Evolutionary conservation across 2,113 vertebrate species (phyloP).

Genomic region (Cynoglossus semilaevis): DNA sequence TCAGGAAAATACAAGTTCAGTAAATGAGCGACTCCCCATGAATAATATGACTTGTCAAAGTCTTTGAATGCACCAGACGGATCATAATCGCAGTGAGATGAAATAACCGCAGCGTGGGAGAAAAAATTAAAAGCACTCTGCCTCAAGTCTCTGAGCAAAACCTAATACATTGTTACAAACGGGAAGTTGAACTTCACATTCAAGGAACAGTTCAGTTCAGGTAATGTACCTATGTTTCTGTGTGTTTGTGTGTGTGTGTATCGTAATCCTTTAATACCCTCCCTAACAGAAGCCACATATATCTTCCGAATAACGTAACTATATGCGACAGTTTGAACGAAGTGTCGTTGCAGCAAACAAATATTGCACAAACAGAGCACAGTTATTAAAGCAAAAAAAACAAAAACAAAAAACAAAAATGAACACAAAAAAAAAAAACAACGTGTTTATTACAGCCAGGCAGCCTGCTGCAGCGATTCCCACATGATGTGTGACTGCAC

Average conservation of each 20-base stretch:
- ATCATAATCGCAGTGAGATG: constrained; percentile 29
- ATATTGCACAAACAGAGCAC: too few species aligned
- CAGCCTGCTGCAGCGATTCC: too few species aligned
- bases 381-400: too few species aligned
- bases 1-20: constrained; percentile 51
- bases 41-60: constrained; percentile 66
- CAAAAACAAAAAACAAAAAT: too few species aligned
- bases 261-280: too few species aligned
- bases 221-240: neutral
- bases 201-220: constrained; percentile 19
- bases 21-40: constrained; percentile 55
- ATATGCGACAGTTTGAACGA: too few species aligned
- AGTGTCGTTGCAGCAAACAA: too few species aligned
- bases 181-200: constrained; percentile 48
- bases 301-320: too few species aligned
- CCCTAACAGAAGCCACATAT: neutral
- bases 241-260: neutral
- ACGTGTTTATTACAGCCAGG: too few species aligned
- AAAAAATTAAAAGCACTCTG: constrained; percentile 58
- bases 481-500: too few species aligned
- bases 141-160: constrained; percentile 47
- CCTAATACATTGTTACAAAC: constrained; percentile 52
- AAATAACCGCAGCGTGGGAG: constrained; percentile 22
- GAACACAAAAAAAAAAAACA: too few species aligned
- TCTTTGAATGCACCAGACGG: constrained; percentile 57